These are phyloP conservation scores for Oostethus manadensis DNA, from an alignment of 2,113 vertebrate species.

Conservation along the genomic window DNA sequence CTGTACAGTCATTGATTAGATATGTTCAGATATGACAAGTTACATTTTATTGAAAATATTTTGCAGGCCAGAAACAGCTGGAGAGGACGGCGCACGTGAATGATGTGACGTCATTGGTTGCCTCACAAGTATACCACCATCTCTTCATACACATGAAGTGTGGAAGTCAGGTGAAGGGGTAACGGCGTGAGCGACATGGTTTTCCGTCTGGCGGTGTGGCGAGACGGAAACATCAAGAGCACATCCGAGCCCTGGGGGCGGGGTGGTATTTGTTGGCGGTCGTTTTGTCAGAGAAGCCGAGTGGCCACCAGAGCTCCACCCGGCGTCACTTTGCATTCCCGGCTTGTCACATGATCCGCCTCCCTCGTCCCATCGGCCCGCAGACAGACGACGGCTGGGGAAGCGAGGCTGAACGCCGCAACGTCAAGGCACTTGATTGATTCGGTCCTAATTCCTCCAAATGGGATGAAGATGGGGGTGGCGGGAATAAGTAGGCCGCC, in stretches of 20 bases:
- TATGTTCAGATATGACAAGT: too few species aligned
- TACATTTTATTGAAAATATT: too few species aligned
- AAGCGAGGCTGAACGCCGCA: too few species aligned
- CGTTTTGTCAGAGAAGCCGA: constrained; percentile 53
- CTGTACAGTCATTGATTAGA: too few species aligned
- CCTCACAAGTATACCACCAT: too few species aligned
- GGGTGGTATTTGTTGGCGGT: constrained; percentile 39
- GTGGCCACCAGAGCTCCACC: constrained; percentile 68
- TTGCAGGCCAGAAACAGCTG: too few species aligned
- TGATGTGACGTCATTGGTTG: too few species aligned
- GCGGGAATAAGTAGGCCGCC: constrained; percentile 82
- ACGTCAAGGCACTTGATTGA: constrained; percentile 80
- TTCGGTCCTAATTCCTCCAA: constrained; percentile 78
- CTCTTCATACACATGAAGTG: too few species aligned
- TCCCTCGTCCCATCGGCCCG: constrained; percentile 51
- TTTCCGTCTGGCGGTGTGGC: neutral
- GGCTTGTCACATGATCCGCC: constrained; percentile 41
- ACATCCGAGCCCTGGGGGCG: constrained; percentile 24
- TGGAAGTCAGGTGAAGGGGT: too few species aligned
- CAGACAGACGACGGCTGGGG: constrained; percentile 19
- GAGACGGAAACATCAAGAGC: constrained; percentile 22
- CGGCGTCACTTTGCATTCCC: constrained; percentile 76
- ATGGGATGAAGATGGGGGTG: constrained; percentile 60
- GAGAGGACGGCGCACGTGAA: too few species aligned
- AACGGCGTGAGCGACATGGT: too few species aligned